phyloP scores from a whole-genome alignment of 2,113 vertebrate species.

The Sapajus apella region DNA sequence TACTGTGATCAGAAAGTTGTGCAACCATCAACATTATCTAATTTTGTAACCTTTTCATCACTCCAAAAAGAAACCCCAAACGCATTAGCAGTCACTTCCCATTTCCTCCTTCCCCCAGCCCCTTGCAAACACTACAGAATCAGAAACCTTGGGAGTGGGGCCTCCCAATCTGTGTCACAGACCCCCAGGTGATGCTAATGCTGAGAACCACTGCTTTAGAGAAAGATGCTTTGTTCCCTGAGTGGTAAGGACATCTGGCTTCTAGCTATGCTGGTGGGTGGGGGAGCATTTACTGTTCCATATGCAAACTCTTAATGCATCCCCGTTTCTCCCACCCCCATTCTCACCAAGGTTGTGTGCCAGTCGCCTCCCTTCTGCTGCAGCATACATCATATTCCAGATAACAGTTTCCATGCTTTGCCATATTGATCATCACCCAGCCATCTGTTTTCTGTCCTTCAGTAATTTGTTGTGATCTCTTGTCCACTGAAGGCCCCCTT shows the following conservation, averaged over 20 bases:
- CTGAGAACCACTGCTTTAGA: background rate
- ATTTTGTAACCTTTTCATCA: background rate
- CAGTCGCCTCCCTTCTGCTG: background rate
- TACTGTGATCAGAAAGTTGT: conserved; percentile 33
- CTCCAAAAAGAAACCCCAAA: background rate
- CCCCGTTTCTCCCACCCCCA: background rate
- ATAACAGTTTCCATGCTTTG: background rate
- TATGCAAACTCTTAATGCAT: background rate
- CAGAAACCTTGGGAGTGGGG: background rate
- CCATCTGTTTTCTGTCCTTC: background rate
- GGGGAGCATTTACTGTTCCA: background rate
- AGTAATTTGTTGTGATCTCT: background rate
- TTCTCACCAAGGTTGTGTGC: background rate
- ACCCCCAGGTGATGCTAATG: background rate
- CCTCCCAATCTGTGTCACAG: background rate
- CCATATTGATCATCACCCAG: background rate
- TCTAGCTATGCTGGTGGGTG: background rate
- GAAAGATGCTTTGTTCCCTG: background rate
- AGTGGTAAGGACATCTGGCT: background rate
- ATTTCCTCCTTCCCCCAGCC: background rate
- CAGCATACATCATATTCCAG: background rate
- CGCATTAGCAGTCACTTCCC: background rate
- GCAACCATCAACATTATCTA: background rate
- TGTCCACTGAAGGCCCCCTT: background rate
- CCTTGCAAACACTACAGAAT: background rate